Evolutionary conservation across 2,113 vertebrate species (phyloP).

Genomic region (Vicugna pacos): DNA sequence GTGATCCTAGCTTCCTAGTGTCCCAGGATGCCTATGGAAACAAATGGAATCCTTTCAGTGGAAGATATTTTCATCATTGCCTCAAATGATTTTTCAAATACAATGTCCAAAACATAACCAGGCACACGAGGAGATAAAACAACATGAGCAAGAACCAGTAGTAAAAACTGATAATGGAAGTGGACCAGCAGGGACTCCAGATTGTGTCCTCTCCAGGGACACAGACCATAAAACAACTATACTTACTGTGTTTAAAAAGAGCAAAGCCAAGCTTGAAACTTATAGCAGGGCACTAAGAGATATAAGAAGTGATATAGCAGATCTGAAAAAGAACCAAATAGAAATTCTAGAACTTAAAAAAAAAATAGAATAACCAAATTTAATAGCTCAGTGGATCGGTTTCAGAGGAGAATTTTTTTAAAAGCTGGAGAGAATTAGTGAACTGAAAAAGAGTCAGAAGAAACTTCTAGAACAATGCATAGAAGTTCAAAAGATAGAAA

Average conservation of each 20-base stretch:
- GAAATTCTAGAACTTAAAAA: slow-evolving; percentile 26
- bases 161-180: not conserved
- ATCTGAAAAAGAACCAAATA: slow-evolving; percentile 31
- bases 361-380: not conserved
- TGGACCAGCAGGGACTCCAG: not conserved
- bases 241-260: not conserved
- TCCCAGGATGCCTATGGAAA: not conserved
- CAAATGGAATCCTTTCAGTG: slow-evolving; percentile 19
- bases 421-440: slow-evolving; percentile 1
- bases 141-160: not conserved
- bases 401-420: slow-evolving; percentile 10
- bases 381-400: not conserved
- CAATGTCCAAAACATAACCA: slow-evolving; percentile 19
- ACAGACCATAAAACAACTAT: not conserved
- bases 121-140: not conserved
- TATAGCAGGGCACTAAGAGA: not conserved
- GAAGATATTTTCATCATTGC: not conserved
- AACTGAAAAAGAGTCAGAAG: not conserved
- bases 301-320: not conserved
- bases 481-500: slow-evolving; percentile 38
- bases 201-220: not conserved
- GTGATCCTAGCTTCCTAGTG: not conserved
- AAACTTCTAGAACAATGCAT: slow-evolving; percentile 19
- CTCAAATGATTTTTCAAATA: slow-evolving; percentile 25
- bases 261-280: slow-evolving; percentile 4